Conservation (phyloP, 2,797 vertebrate species). For the Melopsittacus undulatus region DNA sequence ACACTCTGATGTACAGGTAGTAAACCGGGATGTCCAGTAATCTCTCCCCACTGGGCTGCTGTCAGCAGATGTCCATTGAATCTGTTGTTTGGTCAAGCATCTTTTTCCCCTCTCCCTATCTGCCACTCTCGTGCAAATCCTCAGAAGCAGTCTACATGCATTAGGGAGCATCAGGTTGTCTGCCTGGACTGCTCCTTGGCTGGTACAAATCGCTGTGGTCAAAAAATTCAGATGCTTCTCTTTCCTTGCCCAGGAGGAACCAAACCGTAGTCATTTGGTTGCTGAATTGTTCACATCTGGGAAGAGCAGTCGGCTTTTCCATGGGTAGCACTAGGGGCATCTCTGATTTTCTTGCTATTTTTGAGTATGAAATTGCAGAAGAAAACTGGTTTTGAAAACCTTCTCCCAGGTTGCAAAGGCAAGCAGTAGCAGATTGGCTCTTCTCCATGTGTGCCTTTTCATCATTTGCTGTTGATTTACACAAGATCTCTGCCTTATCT, state of each 20-base stretch:
- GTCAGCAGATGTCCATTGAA: neutral
- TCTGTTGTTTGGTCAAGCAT: neutral
- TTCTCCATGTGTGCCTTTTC: neutral
- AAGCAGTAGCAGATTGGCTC: neutral
- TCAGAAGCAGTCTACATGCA: neutral
- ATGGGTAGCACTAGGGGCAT: neutral
- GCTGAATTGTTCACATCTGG: neutral
- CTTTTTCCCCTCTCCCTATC: neutral
- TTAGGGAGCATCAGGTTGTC: neutral
- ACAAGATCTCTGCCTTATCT: neutral
- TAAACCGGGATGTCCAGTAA: neutral
- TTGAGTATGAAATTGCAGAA: neutral
- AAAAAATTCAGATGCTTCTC: neutral
- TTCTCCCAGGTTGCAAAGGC: neutral
- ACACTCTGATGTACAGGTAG: neutral
- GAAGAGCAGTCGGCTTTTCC: neutral
- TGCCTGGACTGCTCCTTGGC: neutral
- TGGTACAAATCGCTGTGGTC: neutral
- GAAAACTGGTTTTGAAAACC: neutral
- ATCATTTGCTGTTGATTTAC: neutral
- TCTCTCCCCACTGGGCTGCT: neutral
- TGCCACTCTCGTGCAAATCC: neutral
- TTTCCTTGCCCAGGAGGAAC: neutral
- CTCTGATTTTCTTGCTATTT: neutral
- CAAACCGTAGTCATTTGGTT: neutral